Conservation (phyloP, 2,113 vertebrate genomes). For the Pampusana beccarii region DNA sequence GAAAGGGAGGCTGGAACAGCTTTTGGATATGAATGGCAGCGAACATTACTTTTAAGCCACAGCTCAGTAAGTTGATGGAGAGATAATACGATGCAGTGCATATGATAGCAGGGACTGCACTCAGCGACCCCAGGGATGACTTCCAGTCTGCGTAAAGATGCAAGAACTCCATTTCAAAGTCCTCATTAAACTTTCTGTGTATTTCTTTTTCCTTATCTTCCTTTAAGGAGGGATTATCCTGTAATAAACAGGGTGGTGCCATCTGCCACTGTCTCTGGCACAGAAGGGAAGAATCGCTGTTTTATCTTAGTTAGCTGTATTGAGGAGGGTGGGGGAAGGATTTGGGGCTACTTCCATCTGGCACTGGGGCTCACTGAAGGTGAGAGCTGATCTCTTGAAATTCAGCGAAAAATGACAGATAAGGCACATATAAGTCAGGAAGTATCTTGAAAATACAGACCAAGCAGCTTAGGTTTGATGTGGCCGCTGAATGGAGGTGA, state of each 20-base stretch:
- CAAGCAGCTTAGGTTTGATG: background rate
- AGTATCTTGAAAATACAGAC: background rate
- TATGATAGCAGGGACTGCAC: background rate
- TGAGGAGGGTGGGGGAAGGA: background rate
- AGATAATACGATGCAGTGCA: background rate
- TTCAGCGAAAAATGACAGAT: background rate
- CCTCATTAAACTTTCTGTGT: constrained; percentile 13
- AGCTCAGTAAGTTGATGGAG: background rate
- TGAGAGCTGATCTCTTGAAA: constrained; percentile 51
- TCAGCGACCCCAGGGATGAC: background rate
- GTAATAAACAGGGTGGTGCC: constrained; percentile 55
- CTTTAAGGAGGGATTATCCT: constrained; percentile 44
- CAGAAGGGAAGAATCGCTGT: constrained; percentile 61
- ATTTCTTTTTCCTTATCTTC: constrained; percentile 37
- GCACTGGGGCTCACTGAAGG: constrained; percentile 44
- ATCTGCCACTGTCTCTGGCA: constrained; percentile 55
- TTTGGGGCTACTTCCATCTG: constrained; percentile 57
- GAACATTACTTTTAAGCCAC: background rate
- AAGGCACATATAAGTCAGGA: background rate
- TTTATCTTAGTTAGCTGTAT: constrained; percentile 45
- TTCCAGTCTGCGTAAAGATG: background rate
- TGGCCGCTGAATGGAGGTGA: background rate
- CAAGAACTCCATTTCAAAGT: background rate
- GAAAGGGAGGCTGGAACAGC: background rate
- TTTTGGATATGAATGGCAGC: background rate